A percentile compares a stretch with the other conserved stretches of the same genome.
These are phyloP conservation scores for Cepaea nemoralis DNA, from an alignment of 1,140 invertebrate genomes.

Conservation along the genomic window DNA sequence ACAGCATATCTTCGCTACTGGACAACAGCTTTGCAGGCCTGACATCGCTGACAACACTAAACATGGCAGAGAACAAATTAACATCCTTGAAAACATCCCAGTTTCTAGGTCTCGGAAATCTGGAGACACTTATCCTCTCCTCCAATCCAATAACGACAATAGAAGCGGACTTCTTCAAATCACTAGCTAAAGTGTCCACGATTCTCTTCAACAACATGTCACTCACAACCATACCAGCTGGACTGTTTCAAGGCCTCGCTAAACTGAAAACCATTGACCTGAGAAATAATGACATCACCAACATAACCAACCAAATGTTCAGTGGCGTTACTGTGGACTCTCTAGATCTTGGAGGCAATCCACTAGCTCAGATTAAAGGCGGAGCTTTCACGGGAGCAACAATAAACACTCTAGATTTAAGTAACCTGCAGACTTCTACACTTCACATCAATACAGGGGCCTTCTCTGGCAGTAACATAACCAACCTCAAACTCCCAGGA, in stretches of 20 bases:
- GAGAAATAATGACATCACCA: slow-evolving; percentile 40
- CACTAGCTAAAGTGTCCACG: slow-evolving; percentile 39
- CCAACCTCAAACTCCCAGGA: too few relatives aligned
- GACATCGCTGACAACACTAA: slow-evolving; percentile 41
- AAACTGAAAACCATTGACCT: slow-evolving; percentile 47
- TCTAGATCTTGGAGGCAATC: slow-evolving; percentile 23
- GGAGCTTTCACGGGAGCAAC: not conserved
- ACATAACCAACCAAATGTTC: slow-evolving; percentile 44
- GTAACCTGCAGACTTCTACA: too few relatives aligned
- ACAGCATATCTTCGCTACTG: slow-evolving; percentile 36
- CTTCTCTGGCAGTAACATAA: too few relatives aligned
- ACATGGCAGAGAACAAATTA: slow-evolving; percentile 49
- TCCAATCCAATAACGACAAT: slow-evolving; percentile 46
- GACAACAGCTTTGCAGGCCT: slow-evolving; percentile 40
- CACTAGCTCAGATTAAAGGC: not conserved
- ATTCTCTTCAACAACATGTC: slow-evolving; percentile 47
- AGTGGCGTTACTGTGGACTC: slow-evolving; percentile 8
- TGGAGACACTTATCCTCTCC: slow-evolving; percentile 47
- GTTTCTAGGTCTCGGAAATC: slow-evolving; percentile 51
- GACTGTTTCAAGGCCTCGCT: slow-evolving; percentile 45
- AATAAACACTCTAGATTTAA: not conserved
- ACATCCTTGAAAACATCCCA: slow-evolving; percentile 32
- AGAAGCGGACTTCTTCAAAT: slow-evolving; percentile 42
- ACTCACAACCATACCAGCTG: slow-evolving; percentile 39
- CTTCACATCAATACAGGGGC: too few relatives aligned